Evolutionary conservation across 2,113 vertebrate species (phyloP).

Genomic region (Megaceryle torquata): DNA sequence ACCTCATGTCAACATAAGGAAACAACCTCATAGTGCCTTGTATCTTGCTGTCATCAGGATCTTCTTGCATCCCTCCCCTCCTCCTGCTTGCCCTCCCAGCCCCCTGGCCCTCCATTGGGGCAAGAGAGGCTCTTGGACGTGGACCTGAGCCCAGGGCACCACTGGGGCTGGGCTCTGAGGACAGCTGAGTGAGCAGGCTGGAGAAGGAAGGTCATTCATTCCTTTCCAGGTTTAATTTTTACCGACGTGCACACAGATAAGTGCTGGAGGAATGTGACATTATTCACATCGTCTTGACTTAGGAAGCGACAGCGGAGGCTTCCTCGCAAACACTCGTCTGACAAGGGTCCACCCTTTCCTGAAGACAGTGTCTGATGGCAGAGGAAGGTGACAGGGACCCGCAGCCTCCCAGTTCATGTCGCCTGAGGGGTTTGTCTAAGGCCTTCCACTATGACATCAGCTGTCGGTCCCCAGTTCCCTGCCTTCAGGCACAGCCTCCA

Average conservation of each 20-base stretch:
- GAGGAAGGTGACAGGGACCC: not conserved
- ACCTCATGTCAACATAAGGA: not conserved
- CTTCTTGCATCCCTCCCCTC: not conserved
- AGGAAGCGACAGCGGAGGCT: not conserved
- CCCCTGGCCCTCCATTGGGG: not conserved
- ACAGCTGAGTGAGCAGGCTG: not conserved
- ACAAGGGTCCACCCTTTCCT: slow-evolving; percentile 31
- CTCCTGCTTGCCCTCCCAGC: too few relatives aligned
- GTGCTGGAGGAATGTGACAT: slow-evolving; percentile 17
- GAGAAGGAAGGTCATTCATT: not conserved
- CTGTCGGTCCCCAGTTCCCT: accelerated
- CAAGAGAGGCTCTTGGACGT: not conserved
- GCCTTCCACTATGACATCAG: accelerated
- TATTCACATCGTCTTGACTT: not conserved
- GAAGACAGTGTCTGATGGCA: not conserved
- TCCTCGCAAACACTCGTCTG: not conserved
- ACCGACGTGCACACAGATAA: not conserved
- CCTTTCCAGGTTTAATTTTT: not conserved
- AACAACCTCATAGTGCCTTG: not conserved
- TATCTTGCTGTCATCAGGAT: not conserved
- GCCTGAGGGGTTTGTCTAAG: not conserved
- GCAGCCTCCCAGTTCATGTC: accelerated
- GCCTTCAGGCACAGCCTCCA: not conserved
- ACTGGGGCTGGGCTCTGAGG: not conserved
- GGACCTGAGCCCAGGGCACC: not conserved